Percentiles rank a stretch among this genome's conserved stretches.
These are phyloP conservation scores for Euphonia xanthogaster DNA, from an alignment of 2,797 vertebrate species.

Conservation along the genomic window DNA sequence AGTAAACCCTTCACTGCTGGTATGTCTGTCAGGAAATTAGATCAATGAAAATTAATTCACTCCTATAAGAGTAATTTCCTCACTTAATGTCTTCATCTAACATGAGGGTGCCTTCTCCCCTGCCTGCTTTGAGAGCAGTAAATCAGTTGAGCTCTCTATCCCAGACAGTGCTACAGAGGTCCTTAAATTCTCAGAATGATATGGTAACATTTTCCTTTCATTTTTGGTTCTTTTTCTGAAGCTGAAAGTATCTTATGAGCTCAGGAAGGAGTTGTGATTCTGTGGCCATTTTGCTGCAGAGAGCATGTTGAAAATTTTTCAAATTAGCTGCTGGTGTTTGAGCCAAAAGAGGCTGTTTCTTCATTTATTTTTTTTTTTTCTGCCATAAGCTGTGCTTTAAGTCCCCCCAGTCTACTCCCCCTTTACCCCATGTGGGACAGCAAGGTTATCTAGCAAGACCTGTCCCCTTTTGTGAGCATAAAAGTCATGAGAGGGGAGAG, in stretches of 20 bases:
- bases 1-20: background rate
- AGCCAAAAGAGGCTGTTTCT: background rate
- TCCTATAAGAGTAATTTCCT: background rate
- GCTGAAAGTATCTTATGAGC: background rate
- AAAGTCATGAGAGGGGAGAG: background rate
- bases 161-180: background rate
- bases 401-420: rapidly evolving
- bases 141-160: background rate
- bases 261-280: background rate
- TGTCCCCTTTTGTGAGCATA: background rate
- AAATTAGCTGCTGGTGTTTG: background rate
- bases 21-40: background rate
- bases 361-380: background rate
- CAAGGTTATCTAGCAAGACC: background rate
- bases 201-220: background rate
- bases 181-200: background rate
- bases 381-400: background rate
- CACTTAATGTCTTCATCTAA: slow-evolving; percentile 12
- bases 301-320: background rate
- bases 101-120: background rate
- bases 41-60: slow-evolving; percentile 16
- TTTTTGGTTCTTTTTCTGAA: background rate
- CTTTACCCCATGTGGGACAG: background rate
- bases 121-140: background rate
- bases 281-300: background rate